Evolutionary conservation across 2,797 vertebrate genomes (phyloP).

Genomic region (Peromyscus attwateri): DNA sequence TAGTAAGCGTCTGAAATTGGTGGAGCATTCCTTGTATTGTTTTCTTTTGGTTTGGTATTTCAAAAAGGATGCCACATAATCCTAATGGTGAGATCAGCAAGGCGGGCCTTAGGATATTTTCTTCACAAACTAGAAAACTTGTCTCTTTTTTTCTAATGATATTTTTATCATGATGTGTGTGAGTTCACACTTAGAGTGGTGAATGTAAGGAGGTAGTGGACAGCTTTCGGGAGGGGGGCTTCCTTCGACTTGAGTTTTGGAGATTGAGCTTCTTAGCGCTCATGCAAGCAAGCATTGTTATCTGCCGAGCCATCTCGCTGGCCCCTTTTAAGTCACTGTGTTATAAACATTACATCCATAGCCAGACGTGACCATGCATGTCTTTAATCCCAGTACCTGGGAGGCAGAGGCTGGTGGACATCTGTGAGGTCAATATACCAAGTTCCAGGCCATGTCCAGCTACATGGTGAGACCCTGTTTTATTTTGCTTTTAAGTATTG

Average conservation of each 20-base stretch:
- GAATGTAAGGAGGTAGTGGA: neutral
- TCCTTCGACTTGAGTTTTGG: neutral
- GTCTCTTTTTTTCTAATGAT: neutral
- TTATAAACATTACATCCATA: neutral
- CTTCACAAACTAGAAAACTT: neutral
- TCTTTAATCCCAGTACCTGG: neutral
- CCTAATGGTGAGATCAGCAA: neutral
- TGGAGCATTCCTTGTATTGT: neutral
- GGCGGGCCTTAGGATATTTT: neutral
- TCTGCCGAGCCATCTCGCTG: neutral
- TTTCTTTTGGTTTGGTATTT: neutral
- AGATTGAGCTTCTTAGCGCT: neutral
- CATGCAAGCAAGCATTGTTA: neutral
- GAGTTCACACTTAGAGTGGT: neutral
- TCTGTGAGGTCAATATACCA: neutral
- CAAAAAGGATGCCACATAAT: neutral
- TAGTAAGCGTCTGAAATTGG: neutral
- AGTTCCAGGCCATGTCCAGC: neutral
- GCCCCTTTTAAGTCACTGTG: neutral
- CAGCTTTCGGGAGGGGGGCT: too few species aligned
- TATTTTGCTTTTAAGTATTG: neutral
- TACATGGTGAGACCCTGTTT: neutral
- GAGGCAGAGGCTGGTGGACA: neutral
- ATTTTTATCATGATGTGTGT: neutral
- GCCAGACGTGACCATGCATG: neutral